A percentile compares a stretch with the other conserved stretches of the same genome.
Evolutionary conservation across 2,888 invertebrate species (phyloP).

Genomic region (Amiota mariae): DNA sequence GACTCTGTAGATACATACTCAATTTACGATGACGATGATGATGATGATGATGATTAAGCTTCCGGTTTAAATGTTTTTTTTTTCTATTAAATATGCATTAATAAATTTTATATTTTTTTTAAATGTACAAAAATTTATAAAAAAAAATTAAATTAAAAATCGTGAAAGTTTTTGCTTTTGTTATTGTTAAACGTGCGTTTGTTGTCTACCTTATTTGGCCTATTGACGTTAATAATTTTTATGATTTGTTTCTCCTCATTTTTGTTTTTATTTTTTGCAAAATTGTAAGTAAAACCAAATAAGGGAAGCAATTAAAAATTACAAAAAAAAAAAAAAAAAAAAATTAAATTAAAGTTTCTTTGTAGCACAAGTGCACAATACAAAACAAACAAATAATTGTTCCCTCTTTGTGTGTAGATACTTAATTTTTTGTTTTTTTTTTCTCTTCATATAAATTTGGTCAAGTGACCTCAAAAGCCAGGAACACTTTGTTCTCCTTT

Average conservation of each 20-base stretch:
- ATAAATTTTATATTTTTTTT: neutral
- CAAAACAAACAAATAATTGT: conserved; percentile 18
- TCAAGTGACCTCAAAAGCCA: conserved; percentile 9
- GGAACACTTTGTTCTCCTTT: neutral
- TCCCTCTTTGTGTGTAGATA: neutral
- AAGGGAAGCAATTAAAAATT: conserved; percentile 39
- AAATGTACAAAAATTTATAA: conserved; percentile 11
- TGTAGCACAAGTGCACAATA: conserved; percentile 23
- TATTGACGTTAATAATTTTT: conserved; percentile 61
- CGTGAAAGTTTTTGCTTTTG: conserved; percentile 34
- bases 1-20: neutral
- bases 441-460: neutral
- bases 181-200: conserved; percentile 9
- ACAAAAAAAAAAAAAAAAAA: neutral
- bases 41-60: conserved; percentile 30
- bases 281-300: conserved; percentile 28
- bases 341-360: conserved; percentile 23
- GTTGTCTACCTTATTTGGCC: conserved; percentile 36
- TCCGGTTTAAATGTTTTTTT: conserved; percentile 29
- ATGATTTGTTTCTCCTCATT: conserved; percentile 43
- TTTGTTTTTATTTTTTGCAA: conserved; percentile 28
- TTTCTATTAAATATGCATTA: conserved; percentile 10
- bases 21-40: neutral
- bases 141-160: conserved; percentile 33
- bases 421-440: conserved; percentile 14